phyloP scores from a whole-genome alignment of 2,888 invertebrate genomes.

The Papilio gigon region DNA sequence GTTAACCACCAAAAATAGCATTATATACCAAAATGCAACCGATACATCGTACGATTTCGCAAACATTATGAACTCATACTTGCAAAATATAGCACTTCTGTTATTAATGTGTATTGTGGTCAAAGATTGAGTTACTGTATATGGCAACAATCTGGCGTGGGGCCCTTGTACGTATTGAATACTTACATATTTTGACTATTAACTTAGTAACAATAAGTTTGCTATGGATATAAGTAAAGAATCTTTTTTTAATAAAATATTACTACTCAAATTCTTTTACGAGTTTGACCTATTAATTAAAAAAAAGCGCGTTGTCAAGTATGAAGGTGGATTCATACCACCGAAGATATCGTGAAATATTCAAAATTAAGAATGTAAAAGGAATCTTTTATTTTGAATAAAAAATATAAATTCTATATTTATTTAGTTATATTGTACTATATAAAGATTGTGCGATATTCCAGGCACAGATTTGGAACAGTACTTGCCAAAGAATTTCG shows the following conservation, averaged over 20 bases:
- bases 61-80: slow-evolving; percentile 23
- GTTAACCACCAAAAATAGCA: slow-evolving; percentile 32
- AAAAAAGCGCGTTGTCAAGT: too few species aligned
- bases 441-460: slow-evolving; percentile 49
- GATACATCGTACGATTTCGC: slow-evolving; percentile 25
- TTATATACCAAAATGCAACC: slow-evolving; percentile 26
- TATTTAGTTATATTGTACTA: slow-evolving; percentile 32
- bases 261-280: too few species aligned
- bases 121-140: slow-evolving; percentile 25
- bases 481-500: slow-evolving; percentile 84
- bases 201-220: neutral
- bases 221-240: neutral
- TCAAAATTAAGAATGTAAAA: neutral
- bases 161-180: slow-evolving; percentile 2
- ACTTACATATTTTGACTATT: neutral
- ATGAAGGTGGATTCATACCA: neutral
- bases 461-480: slow-evolving; percentile 83
- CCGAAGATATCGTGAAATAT: neutral
- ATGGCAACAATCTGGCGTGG: slow-evolving; percentile 18
- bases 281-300: too few species aligned
- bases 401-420: slow-evolving; percentile 13
- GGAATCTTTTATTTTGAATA: neutral
- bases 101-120: slow-evolving; percentile 33
- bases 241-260: too few species aligned
- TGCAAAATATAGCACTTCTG: slow-evolving; percentile 26